A percentile compares a stretch with the other conserved stretches of the same genome.
phyloP scores from a whole-genome alignment of 2,888 invertebrate species.

The Amphipyra berbera region DNA sequence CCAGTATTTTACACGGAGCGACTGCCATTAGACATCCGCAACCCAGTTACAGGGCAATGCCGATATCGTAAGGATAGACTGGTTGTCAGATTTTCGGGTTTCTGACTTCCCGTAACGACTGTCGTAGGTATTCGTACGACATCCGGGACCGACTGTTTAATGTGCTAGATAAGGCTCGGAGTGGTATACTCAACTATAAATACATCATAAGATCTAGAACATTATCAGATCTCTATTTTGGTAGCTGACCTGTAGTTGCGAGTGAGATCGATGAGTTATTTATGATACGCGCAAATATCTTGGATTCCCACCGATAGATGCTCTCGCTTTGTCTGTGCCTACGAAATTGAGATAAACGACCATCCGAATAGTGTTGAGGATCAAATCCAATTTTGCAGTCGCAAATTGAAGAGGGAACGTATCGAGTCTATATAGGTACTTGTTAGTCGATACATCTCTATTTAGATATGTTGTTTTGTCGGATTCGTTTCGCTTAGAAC shows the following conservation, averaged over 20 bases:
- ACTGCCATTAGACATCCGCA: too few species aligned
- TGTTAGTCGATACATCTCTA: conserved; percentile 62
- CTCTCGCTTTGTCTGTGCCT: conserved; percentile 69
- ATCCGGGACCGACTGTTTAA: too few species aligned
- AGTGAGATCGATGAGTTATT: conserved; percentile 66
- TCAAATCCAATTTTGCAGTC: conserved; percentile 80
- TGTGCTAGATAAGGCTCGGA: too few species aligned
- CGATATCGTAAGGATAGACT: too few species aligned
- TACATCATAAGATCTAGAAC: too few species aligned
- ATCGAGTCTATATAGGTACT: conserved; percentile 62
- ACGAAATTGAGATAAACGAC: conserved; percentile 83
- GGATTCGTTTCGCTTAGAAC: conserved; percentile 31
- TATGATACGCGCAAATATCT: conserved; percentile 66
- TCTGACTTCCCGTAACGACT: too few species aligned
- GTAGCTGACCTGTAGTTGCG: conserved; percentile 38
- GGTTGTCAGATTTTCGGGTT: too few species aligned
- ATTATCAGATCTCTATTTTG: conserved; percentile 11
- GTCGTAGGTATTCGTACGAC: too few species aligned
- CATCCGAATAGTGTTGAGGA: conserved; percentile 79
- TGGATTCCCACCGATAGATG: conserved; percentile 64
- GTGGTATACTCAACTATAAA: too few species aligned
- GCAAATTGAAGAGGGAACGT: conserved; percentile 78
- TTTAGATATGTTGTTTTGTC: conserved; percentile 58
- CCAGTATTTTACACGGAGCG: too few species aligned
- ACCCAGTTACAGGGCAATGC: too few species aligned